These are phyloP conservation scores for Cryptocheilus praepositus DNA, from an alignment of 2,888 invertebrate genomes.

Conservation along the genomic window DNA sequence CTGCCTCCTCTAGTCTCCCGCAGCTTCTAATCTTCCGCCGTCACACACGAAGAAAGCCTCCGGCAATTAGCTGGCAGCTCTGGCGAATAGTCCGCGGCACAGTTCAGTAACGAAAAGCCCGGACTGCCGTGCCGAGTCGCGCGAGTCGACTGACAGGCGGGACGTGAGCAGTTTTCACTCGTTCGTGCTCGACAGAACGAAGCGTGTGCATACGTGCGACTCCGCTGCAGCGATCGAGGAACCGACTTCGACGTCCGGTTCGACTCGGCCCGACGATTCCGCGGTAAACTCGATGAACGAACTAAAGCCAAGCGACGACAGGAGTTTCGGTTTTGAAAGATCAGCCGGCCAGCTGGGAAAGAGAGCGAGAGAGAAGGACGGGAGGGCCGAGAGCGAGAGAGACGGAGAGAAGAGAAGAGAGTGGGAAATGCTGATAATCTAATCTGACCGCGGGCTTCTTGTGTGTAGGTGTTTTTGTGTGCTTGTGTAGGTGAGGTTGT, in stretches of 20 bases:
- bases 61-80: no score
- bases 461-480: no score
- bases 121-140: no score
- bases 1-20: not conserved
- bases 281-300: constrained; percentile 50
- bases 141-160: no score
- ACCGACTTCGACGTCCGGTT: not conserved
- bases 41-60: no score
- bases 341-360: constrained; percentile 11
- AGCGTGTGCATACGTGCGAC: not conserved
- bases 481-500: no score
- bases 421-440: not conserved
- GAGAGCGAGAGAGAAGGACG: not conserved
- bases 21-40: no score
- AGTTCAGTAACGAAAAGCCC: no score
- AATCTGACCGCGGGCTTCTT: no score
- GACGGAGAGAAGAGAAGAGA: not conserved
- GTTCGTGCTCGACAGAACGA: no score
- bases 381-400: not conserved
- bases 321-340: constrained; percentile 62
- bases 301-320: constrained; percentile 52
- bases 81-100: no score
- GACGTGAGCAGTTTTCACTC: constrained; percentile 30
- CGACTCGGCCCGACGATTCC: constrained; percentile 4
- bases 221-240: not conserved